Evolutionary conservation across 2,113 vertebrate species (phyloP).

Genomic region (Oreamnos americanus): DNA sequence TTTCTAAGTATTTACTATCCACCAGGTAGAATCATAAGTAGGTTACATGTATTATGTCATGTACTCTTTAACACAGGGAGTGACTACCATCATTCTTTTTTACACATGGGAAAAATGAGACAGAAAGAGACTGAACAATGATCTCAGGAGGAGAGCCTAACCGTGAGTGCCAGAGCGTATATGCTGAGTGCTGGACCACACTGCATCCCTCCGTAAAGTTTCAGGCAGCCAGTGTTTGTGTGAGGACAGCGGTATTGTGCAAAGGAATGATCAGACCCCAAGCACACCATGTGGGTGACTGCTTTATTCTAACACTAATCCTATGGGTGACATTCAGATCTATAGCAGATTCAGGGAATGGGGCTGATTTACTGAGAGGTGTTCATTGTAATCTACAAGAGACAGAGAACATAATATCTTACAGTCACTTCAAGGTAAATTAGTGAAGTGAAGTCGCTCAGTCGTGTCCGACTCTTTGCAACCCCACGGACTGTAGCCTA

Average conservation of each 20-base stretch:
- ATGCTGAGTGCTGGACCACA: too few relatives aligned
- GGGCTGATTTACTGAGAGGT: background rate
- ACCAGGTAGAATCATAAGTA: background rate
- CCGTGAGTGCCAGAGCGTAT: background rate
- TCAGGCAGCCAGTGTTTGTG: background rate
- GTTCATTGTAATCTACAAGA: background rate
- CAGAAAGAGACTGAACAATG: background rate
- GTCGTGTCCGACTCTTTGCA: too few relatives aligned
- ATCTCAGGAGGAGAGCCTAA: background rate
- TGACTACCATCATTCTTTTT: background rate
- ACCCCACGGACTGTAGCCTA: too few relatives aligned
- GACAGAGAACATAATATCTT: background rate
- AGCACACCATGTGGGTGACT: background rate
- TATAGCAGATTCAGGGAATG: background rate
- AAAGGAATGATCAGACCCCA: background rate
- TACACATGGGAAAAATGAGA: background rate
- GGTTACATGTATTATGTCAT: background rate
- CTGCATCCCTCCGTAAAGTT: background rate
- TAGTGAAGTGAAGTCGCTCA: too few relatives aligned
- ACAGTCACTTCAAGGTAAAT: background rate
- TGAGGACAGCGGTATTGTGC: rapidly evolving
- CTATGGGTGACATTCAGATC: background rate
- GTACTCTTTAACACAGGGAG: background rate
- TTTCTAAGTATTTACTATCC: background rate
- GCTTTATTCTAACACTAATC: background rate